phyloP scores from a whole-genome alignment of 2,888 invertebrate genomes.

The Loripinus fragilis region DNA sequence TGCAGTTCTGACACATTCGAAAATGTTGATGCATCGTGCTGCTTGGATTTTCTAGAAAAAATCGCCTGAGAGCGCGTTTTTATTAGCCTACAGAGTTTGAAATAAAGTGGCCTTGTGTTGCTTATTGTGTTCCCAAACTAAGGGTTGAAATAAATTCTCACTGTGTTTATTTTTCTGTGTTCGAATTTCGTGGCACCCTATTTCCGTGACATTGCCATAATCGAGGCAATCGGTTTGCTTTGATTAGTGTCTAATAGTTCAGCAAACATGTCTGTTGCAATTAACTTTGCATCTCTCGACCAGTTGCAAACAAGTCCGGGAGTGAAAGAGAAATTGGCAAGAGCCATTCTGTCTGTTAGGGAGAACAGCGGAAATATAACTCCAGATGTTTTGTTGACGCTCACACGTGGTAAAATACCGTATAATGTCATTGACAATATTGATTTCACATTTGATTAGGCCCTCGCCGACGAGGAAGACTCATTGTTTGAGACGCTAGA shows the following conservation, averaged over 20 bases:
- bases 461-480: not conserved
- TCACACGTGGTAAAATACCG: not conserved
- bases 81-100: too few species aligned
- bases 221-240: not conserved
- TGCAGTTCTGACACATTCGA: too few species aligned
- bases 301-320: constrained; percentile 2
- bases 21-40: too few species aligned
- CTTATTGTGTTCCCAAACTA: too few species aligned
- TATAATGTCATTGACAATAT: not conserved
- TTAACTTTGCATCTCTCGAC: not conserved
- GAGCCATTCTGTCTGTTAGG: not conserved
- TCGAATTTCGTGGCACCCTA: not conserved
- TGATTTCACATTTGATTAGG: not conserved
- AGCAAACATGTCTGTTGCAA: not conserved
- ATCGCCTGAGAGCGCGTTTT: too few species aligned
- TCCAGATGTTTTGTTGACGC: not conserved
- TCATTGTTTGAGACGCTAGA: not conserved
- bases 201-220: not conserved
- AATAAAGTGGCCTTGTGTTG: too few species aligned
- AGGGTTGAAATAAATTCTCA: too few species aligned
- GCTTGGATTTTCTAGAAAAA: too few species aligned
- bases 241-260: not conserved
- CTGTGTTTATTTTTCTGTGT: not conserved
- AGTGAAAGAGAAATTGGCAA: not conserved
- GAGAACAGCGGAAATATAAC: not conserved